Percentiles rank a stretch among this genome's conserved stretches.
Evolutionary conservation across 1,140 invertebrate genomes (phyloP).

Genomic region (Diplogasteroides magnus): DNA sequence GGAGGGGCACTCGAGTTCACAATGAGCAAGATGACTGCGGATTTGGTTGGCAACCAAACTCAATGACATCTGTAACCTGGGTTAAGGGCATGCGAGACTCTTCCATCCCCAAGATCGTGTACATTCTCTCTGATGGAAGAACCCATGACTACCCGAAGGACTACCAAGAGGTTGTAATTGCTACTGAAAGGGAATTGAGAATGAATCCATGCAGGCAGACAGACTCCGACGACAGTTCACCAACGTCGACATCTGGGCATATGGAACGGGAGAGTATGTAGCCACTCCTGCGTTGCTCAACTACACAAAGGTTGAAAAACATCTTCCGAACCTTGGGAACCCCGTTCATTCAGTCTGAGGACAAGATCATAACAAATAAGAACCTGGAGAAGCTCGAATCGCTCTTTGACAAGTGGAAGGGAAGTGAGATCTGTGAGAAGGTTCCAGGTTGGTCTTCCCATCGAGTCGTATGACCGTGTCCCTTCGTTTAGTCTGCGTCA

Average conservation of each 20-base stretch:
- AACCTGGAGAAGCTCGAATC: conserved; percentile 45
- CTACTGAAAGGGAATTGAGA: conserved; percentile 20
- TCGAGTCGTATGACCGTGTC: background rate
- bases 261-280: conserved; percentile 54
- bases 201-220: background rate
- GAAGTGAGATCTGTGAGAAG: conserved; percentile 51
- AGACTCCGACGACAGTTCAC: conserved; percentile 27
- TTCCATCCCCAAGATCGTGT: conserved; percentile 49
- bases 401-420: conserved; percentile 48
- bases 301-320: conserved; percentile 34
- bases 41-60: conserved; percentile 6
- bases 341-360: conserved; percentile 27
- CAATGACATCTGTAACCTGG: background rate
- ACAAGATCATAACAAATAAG: conserved; percentile 53
- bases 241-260: conserved; percentile 52
- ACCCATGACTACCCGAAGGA: conserved; percentile 54
- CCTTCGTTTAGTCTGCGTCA: conserved; percentile 34
- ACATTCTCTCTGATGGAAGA: conserved; percentile 48
- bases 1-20: conserved; percentile 53
- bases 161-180: conserved; percentile 40
- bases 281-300: conserved; percentile 50
- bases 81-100: conserved; percentile 45
- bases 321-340: conserved; percentile 4
- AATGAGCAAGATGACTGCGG: conserved; percentile 34
- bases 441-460: conserved; percentile 36